Evolutionary conservation across 2,113 vertebrate species (phyloP), one percentile per base, ranked within the genome.

Genomic region (Parus major): DNA sequence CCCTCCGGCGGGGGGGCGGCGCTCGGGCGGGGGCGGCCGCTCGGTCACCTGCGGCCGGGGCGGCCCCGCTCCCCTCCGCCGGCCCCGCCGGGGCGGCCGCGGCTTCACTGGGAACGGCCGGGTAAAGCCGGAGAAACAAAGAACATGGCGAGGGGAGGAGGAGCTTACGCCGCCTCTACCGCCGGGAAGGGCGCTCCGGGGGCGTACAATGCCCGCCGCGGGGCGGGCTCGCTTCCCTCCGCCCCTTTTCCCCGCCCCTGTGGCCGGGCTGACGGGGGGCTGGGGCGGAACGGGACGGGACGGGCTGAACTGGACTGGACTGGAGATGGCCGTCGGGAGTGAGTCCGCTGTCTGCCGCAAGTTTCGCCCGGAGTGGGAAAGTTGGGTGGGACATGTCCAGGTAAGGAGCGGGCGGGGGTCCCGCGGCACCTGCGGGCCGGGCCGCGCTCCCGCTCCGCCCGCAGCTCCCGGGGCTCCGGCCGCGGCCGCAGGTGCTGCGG

Each of bases 71-170:
- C 18, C 12, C 23, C 65, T 68, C 24, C 25, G 47, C 66, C 47
- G n/a, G 47, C 63, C 29, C 15, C 42, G 78, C 68, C 21, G 47
- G 71, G 70, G 35, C 12, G 64, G 60, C 36, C 47, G 75, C 23
- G 18, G 59, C 28, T 84, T 70, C 66, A 23, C 22, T 63, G 55
- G 47, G 19, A 63, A 52, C 63, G 57, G 65, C 75, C 42, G 23
- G 42, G 90, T 42, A 53, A 55, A 81, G 70, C 86, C 76, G 27
- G 65, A 68, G 78, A 78, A 76, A 97, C 97, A 97, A 97, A 97
- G 97, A 96, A 92, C 92, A 92, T 92, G 92, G 94, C 90, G 96
- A 96, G 95, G 80, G 87, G 53, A 92, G 95, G 90, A 86, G 96
- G 93, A 86, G 88, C 82, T 64, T 64, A 61, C 81, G 63, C 57